These are phyloP conservation scores for Tolypeutes matacus DNA, from an alignment of 2,797 vertebrate species.

Conservation along the genomic window DNA sequence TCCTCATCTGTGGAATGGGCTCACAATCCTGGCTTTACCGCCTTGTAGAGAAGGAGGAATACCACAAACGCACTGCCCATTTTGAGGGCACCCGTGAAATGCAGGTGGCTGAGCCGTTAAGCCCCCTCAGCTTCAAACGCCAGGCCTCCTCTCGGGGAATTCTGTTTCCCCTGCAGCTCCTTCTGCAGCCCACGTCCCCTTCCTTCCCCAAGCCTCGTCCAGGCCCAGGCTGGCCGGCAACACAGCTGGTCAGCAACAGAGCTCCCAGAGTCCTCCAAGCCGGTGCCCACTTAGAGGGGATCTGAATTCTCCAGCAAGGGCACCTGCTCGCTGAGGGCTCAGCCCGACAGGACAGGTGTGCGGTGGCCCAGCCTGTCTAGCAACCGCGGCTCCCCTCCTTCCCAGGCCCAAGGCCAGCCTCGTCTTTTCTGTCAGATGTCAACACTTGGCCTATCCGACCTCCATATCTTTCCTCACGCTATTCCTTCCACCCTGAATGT, in stretches of 20 bases:
- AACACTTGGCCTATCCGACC: not conserved
- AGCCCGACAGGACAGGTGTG: not conserved
- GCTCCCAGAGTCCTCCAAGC: no score
- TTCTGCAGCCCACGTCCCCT: no score
- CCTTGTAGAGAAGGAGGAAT: not conserved
- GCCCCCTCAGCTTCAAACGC: not conserved
- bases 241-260: no score
- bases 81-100: no score
- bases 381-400: not conserved
- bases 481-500: not conserved
- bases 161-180: not conserved
- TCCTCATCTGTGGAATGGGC: not conserved
- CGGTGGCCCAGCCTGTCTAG: not conserved
- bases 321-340: not conserved
- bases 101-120: not conserved
- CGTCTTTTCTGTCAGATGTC: not conserved
- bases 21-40: accelerated
- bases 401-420: not conserved
- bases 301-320: no score
- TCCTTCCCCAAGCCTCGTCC: no score
- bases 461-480: not conserved
- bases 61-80: not conserved
- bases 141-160: not conserved
- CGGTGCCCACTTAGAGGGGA: no score
- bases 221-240: no score